Conservation (phyloP, 2,888 invertebrate genomes). For the Ferdinandea cuprea region DNA sequence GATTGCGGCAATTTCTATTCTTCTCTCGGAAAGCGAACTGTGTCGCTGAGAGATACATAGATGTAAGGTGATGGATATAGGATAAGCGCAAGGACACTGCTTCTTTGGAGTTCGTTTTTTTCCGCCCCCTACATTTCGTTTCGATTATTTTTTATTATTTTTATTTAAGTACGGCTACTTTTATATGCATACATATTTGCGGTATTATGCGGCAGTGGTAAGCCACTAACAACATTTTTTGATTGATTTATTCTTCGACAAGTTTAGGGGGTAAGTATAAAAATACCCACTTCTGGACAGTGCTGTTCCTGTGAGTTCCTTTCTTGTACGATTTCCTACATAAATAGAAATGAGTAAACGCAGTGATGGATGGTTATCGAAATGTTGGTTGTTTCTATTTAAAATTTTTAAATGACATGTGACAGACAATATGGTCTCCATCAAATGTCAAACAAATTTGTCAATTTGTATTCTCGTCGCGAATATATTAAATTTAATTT, state of each 20-base stretch:
- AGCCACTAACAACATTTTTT: not conserved
- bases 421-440: no score
- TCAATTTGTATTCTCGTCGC: not conserved
- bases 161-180: conserved; percentile 49
- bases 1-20: conserved; percentile 50
- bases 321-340: no score
- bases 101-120: conserved; percentile 14
- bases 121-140: no score
- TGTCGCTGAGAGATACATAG: not conserved
- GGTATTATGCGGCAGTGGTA: conserved; percentile 7
- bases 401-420: no score
- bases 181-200: not conserved
- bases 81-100: conserved; percentile 31
- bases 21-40: conserved; percentile 20
- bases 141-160: conserved; percentile 46
- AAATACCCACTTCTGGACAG: no score
- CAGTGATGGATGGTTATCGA: conserved; percentile 15
- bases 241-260: conserved; percentile 66
- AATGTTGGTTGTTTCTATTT: no score
- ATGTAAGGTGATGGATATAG: not conserved
- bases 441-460: not conserved
- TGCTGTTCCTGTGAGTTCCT: no score
- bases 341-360: not conserved
- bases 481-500: not conserved
- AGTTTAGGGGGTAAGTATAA: conserved; percentile 55